Percentiles rank a stretch among this genome's conserved stretches.
These are phyloP conservation scores for Hymenopus coronatus DNA, from an alignment of 2,888 invertebrate species.

Conservation along the genomic window DNA sequence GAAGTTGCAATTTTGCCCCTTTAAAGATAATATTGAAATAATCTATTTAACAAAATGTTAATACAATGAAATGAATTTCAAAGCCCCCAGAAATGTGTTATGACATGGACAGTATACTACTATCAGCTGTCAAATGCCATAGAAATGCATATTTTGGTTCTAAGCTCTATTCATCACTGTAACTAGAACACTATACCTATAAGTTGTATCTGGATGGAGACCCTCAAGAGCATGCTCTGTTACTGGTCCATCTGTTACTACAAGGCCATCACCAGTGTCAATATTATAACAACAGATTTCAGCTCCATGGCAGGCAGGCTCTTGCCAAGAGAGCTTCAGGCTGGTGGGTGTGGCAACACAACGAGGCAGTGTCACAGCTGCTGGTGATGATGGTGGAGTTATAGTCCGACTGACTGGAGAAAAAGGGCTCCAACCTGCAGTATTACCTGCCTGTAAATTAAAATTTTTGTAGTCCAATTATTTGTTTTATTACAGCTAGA, in stretches of 20 bases:
- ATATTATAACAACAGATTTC: constrained; percentile 74
- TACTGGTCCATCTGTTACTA: constrained; percentile 56
- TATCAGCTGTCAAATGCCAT: too few relatives aligned
- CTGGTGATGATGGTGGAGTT: constrained; percentile 80
- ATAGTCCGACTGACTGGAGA: constrained; percentile 63
- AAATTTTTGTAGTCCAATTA: background rate
- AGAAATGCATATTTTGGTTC: background rate
- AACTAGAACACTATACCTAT: constrained; percentile 50
- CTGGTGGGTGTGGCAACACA: constrained; percentile 67
- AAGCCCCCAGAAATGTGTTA: too few relatives aligned
- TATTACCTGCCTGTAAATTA: constrained; percentile 65
- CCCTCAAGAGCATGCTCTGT: constrained; percentile 64
- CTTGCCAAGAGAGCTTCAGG: constrained; percentile 70
- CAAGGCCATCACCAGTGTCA: constrained; percentile 58
- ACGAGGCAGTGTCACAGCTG: constrained; percentile 53
- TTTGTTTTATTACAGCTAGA: too few relatives aligned
- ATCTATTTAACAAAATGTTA: too few relatives aligned
- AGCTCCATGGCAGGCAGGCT: constrained; percentile 72
- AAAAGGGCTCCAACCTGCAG: constrained; percentile 75
- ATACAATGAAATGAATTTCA: too few relatives aligned
- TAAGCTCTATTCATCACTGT: background rate
- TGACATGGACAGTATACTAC: too few relatives aligned
- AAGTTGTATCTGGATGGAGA: constrained; percentile 73
- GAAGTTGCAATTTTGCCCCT: too few relatives aligned
- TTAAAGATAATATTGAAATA: too few relatives aligned